Conservation (phyloP, 2,888 invertebrate species). For the Cryptocephalus primarius region DNA sequence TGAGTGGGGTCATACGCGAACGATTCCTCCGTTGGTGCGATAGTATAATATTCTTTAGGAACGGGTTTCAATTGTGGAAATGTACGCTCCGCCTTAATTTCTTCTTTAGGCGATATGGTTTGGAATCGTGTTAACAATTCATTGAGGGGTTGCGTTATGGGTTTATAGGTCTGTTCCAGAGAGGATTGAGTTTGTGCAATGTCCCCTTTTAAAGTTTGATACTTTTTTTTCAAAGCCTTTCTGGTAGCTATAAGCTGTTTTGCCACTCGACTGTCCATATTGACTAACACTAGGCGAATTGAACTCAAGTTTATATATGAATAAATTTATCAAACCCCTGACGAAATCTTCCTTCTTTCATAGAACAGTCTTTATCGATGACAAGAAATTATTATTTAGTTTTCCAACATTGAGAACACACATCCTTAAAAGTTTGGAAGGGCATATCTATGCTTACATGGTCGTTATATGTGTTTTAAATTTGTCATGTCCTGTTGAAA, state of each 20-base stretch:
- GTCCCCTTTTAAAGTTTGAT: constrained; percentile 3
- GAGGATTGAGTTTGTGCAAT: constrained; percentile 2
- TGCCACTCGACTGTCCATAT: constrained; percentile 1
- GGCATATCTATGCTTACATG: constrained; percentile 6
- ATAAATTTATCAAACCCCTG: constrained; percentile 3
- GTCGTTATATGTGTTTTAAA: constrained; percentile 6
- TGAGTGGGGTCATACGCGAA: not conserved
- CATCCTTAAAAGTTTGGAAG: constrained; percentile 4
- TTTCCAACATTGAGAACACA: constrained; percentile 3
- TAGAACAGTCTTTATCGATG: constrained; percentile 3
- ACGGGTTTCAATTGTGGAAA: no score
- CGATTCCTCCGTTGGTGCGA: not conserved
- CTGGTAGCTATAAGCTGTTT: constrained; percentile 4
- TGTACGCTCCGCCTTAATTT: not conserved
- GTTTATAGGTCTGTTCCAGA: constrained; percentile 4
- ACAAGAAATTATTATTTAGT: constrained; percentile 1
- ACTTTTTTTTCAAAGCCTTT: constrained; percentile 2
- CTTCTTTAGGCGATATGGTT: no score
- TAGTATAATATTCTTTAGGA: not conserved
- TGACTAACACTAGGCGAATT: not conserved
- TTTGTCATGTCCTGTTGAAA: constrained; percentile 7
- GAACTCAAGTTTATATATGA: not conserved
- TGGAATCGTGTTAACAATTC: not conserved
- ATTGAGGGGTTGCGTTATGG: constrained; percentile 6
- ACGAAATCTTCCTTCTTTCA: constrained; percentile 1